Evolutionary conservation across 1,140 invertebrate species (phyloP), one percentile per base, ranked within the genome.

Genomic region (Leptestheria dahalacensis): DNA sequence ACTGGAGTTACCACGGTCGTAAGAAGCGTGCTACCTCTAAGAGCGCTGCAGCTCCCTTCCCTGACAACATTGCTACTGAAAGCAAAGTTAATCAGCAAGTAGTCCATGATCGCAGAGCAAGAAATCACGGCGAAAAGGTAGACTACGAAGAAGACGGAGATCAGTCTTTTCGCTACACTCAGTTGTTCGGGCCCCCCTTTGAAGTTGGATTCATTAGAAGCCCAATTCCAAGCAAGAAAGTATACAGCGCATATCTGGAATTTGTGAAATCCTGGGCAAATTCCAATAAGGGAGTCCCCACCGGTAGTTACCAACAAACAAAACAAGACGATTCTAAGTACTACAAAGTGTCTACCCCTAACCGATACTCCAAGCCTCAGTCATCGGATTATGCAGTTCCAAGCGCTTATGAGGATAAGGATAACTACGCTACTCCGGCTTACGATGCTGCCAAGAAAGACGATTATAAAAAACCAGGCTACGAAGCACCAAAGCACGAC

Each of bases 131-230:
- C 15, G 33, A 6, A 25, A 41, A 52, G 33, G 25, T 52, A 50
- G 61, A 57, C 24, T 20, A 61, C n/a, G 50, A 49, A 49, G 28
- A 62, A 51, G 54, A 57, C 12, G 57, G 51, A 26, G 61, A 62
- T 25, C 54, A 55, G 11, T 55, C 61, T 6, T 62, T 57, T 20
- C 25, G 51, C 24, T 57, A 57, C 25, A 57, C 61, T 3, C 61
- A 62, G 41, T 48, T 62, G 4, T 62, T 62, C 28, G 61, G 61
- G 1, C 61, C 61, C 6, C 61, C 61, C 11, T 62, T 57, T 48
- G 61, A 62, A 59, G 54, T 62, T 18, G 61, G 61, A n/a, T 62
- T 57, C 55, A 62, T 62, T 24, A 46, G 61, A 3, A 62, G 61
- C 29, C 61, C 61, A 9, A 52, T 62, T 46, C 61, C 61, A 3